A percentile compares a stretch with the other conserved stretches of the same genome.
phyloP scores from a whole-genome alignment of 2,797 vertebrate genomes.

The Loris lydekkerianus region DNA sequence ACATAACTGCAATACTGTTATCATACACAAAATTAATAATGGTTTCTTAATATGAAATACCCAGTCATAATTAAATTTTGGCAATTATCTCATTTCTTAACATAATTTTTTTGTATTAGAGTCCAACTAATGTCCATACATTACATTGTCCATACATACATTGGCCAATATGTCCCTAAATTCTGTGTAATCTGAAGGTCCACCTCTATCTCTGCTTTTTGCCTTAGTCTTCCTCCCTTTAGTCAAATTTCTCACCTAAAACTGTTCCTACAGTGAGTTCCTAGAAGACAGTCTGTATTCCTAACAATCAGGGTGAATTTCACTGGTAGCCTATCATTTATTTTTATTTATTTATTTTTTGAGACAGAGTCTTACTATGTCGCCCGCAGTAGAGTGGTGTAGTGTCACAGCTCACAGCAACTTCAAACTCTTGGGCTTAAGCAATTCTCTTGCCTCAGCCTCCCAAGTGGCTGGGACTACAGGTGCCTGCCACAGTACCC shows the following conservation, averaged over 20 bases:
- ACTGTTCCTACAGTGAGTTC: background rate
- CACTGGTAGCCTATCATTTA: background rate
- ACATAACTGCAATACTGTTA: background rate
- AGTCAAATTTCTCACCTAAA: background rate
- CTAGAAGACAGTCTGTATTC: background rate
- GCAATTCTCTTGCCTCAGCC: too few relatives aligned
- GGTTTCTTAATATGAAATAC: constrained; percentile 6
- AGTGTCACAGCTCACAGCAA: too few relatives aligned
- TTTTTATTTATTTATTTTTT: background rate
- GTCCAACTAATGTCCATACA: background rate
- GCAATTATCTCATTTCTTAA: background rate
- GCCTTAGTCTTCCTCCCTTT: background rate
- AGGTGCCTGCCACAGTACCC: too few relatives aligned
- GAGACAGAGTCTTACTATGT: too few relatives aligned
- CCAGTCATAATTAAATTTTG: constrained; percentile 8
- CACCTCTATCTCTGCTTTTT: background rate
- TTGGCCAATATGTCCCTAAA: background rate
- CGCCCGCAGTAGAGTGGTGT: too few relatives aligned
- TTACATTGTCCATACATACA: background rate
- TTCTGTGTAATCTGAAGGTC: background rate
- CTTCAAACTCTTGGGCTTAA: too few relatives aligned
- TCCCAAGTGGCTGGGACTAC: too few relatives aligned
- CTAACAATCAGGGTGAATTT: background rate
- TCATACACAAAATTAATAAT: background rate
- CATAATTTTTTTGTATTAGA: background rate